A percentile compares a stretch with the other conserved stretches of the same genome.
Conservation (phyloP, 1,140 invertebrate species). For the Zaprionus ghesquierei region DNA sequence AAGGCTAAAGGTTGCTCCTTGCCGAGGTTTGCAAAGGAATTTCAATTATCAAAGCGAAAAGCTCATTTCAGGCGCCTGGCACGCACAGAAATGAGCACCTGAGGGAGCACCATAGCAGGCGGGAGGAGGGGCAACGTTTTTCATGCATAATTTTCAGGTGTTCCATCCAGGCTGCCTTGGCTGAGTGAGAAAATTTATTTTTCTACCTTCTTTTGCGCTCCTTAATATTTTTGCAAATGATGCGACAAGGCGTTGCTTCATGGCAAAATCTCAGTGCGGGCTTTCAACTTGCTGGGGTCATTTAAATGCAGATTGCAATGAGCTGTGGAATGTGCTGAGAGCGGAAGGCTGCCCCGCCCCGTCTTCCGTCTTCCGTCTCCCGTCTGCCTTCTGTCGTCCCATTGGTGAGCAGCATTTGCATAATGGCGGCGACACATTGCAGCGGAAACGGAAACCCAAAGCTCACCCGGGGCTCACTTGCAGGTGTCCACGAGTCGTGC, state of each 20-base stretch:
- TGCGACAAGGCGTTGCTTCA: conserved; percentile 41
- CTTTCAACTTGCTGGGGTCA: conserved; percentile 57
- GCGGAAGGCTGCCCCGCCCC: background rate
- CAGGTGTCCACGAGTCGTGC: conserved; percentile 62
- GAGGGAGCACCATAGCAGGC: background rate
- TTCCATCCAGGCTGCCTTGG: background rate
- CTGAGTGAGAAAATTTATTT: conserved; percentile 28
- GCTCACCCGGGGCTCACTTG: conserved; percentile 38
- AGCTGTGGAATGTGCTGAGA: conserved; percentile 39
- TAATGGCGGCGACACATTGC: conserved; percentile 77
- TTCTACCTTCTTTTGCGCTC: background rate
- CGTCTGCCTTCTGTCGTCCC: background rate
- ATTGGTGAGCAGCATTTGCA: conserved; percentile 55
- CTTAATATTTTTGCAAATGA: conserved; percentile 72
- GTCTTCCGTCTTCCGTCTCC: too few species aligned
- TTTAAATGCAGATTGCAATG: conserved; percentile 79
- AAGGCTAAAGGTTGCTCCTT: conserved; percentile 3
- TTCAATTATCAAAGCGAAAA: conserved; percentile 53
- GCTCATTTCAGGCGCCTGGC: conserved; percentile 46
- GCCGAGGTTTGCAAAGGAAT: conserved; percentile 30
- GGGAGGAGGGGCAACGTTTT: background rate
- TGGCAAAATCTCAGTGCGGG: conserved; percentile 54
- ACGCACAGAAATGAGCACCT: conserved; percentile 17
- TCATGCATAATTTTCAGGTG: conserved; percentile 43
- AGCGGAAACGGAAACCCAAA: conserved; percentile 71